Base-by-base conservation (phyloP, 37 sponge, comb jelly and placozoan species). In the Dysidea cf. avara region DNA sequence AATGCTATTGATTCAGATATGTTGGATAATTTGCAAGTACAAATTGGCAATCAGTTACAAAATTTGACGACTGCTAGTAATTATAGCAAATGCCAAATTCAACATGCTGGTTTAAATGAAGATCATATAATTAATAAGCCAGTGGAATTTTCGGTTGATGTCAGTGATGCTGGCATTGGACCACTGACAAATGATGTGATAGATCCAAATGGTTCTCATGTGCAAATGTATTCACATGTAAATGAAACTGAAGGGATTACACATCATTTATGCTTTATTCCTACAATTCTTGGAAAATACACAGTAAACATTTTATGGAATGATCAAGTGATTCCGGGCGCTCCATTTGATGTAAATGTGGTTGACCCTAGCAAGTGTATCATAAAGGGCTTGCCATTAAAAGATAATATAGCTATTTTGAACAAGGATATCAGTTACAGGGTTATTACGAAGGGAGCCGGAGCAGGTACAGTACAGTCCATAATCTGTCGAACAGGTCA, bases 1-100 rank as follows among this genome's bases (percentile, higher is more conserved):
- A n/a, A n/a, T n/a, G n/a, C n/a, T n/a, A n/a, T n/a, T n/a, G n/a
- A n/a, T n/a, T n/a, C n/a, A n/a, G n/a, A n/a, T n/a, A n/a, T n/a
- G n/a, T n/a, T n/a, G n/a, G n/a, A n/a, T n/a, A n/a, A n/a, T n/a
- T n/a, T n/a, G n/a, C n/a, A n/a, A n/a, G n/a, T n/a, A n/a, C n/a
- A n/a, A n/a, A n/a, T n/a, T n/a, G n/a, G n/a, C n/a, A n/a, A n/a
- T n/a, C n/a, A n/a, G n/a, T n/a, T n/a, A n/a, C n/a, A n/a, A n/a
- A n/a, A n/a, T n/a, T n/a, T n/a, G n/a, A n/a, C n/a, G n/a, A n/a
- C n/a, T n/a, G n/a, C n/a, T n/a, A n/a, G n/a, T n/a, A n/a, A n/a
- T n/a, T n/a, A n/a, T 0, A 40, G 50, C 46, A 84, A 81, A 29
- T 75, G 91, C 43, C 60, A 48, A 39, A 80, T 72, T 0, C 76